These are phyloP conservation scores for Drosophila affinis DNA, from an alignment of 2,888 invertebrate species.

Conservation along the genomic window DNA sequence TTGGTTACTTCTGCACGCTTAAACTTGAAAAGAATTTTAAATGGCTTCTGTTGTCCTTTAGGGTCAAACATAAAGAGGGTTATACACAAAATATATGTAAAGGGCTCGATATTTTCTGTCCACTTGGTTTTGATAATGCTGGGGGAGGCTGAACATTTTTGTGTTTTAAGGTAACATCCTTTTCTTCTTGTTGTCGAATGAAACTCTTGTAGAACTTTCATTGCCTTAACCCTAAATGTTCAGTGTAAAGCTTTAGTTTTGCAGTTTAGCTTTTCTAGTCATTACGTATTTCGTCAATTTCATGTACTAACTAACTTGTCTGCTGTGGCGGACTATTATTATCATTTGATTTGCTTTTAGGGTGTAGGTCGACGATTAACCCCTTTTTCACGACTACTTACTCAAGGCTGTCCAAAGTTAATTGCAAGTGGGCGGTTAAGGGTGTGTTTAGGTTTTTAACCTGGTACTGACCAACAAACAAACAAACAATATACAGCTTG, in stretches of 20 bases:
- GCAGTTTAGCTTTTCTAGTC: too few relatives aligned
- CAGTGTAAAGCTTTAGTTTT: too few relatives aligned
- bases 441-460: conserved; percentile 1
- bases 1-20: conserved; percentile 61
- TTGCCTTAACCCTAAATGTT: too few relatives aligned
- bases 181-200: too few relatives aligned
- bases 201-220: too few relatives aligned
- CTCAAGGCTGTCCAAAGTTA: conserved; percentile 12
- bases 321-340: neutral
- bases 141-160: too few relatives aligned
- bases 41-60: conserved; percentile 42
- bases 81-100: neutral
- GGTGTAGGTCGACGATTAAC: conserved; percentile 60
- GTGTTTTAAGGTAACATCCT: too few relatives aligned
- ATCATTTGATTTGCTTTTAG: conserved; percentile 23
- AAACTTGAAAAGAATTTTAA: conserved; percentile 79
- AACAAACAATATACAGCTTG: conserved; percentile 11
- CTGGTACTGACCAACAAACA: neutral
- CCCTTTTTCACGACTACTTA: conserved; percentile 57
- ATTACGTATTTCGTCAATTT: neutral
- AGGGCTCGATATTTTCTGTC: neutral
- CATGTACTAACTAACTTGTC: neutral
- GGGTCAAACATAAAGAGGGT: neutral
- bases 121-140: neutral
- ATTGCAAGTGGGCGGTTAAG: neutral